Base-by-base conservation (phyloP, 2,113 vertebrate species). In the Atrichornis clamosus region DNA sequence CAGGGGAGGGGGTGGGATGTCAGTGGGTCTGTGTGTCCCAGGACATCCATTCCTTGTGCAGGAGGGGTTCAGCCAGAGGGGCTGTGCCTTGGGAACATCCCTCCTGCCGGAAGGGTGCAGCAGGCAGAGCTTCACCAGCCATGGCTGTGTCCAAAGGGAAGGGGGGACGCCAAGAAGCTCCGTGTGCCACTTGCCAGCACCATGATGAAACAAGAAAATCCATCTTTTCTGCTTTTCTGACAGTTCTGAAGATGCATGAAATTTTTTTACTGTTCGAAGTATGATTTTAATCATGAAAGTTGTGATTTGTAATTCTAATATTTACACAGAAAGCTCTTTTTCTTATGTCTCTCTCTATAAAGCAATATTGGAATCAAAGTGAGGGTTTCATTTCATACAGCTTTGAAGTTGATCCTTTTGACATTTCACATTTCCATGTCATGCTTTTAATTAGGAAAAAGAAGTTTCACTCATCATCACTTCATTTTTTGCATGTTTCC, bases 391-490 rank as follows among this genome's bases (percentile, higher is more conserved):
- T 93, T 96, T 93, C 93, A 27, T 15, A 15, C 55, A 55, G 88
- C 92, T 96, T 97, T 97, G 95, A 96, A 94, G 95, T 69, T 94
- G 86, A 95, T 95, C 94, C 88, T 84, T 96, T 86, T 94, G 96
- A 95, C 96, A 95, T 90, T 93, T 94, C 83, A 92, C 75, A 89
- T 96, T 86, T 93, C 77, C 90, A 42, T 86, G 88, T 74, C 88
- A 94, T 0, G 4, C n/a, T 84, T 90, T 86, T 96, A 92, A 95
- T 94, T 90, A 93, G 8, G 37, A 68, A 52, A 63, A 81, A 83
- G 69, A 82, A 76, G 75, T 70, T 92, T 70, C 88, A n/a, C 50
- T 90, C 88, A 22, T 83, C 74, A 35, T 39, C 52, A 47, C 53
- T 93, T 78, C 49, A 24, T 21, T 78, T 94, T 67, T 68, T 67